phyloP scores from a whole-genome alignment of 2,797 vertebrate species.

The Syngnathus rostellatus region DNA sequence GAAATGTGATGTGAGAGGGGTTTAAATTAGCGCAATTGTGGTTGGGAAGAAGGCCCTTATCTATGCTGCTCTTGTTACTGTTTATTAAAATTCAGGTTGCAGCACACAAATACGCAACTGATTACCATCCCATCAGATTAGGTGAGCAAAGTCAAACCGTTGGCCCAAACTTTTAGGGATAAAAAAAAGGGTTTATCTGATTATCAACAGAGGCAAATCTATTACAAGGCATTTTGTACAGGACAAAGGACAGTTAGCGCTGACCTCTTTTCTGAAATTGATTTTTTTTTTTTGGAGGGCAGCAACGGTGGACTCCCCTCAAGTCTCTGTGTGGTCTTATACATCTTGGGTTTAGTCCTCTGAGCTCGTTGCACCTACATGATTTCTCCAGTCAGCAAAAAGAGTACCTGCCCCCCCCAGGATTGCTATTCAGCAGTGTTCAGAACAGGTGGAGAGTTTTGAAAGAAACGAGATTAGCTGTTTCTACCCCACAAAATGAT shows the following conservation, averaged over 20 bases:
- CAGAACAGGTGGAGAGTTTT: constrained; percentile 58
- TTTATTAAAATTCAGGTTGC: constrained; percentile 47
- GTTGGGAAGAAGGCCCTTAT: constrained; percentile 31
- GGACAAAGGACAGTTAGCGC: background rate
- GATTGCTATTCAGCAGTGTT: constrained; percentile 54
- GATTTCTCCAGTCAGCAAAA: constrained; percentile 49
- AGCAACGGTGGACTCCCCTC: constrained; percentile 9
- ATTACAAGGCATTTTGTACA: constrained; percentile 17
- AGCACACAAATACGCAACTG: constrained; percentile 38
- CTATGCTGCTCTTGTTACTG: constrained; percentile 27
- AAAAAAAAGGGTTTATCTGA: constrained; percentile 4
- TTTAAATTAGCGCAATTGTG: constrained; percentile 44
- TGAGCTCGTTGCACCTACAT: constrained; percentile 42
- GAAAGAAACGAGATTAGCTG: constrained; percentile 58
- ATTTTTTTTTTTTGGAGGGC: background rate
- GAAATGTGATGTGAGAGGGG: constrained; percentile 11
- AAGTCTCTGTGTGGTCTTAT: constrained; percentile 25
- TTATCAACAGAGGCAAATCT: constrained; percentile 3
- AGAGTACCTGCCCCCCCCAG: constrained; percentile 51
- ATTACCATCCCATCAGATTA: constrained; percentile 30
- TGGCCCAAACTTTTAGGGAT: constrained; percentile 6
- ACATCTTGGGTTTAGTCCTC: constrained; percentile 27
- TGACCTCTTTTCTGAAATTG: background rate
- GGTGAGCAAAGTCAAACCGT: constrained; percentile 7
- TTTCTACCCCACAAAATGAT: constrained; percentile 65